Evolutionary conservation across 35 echinoderm and acorn worm species (phyloP), one percentile per base, ranked within the genome.

Genomic region (Lytechinus variegatus): DNA sequence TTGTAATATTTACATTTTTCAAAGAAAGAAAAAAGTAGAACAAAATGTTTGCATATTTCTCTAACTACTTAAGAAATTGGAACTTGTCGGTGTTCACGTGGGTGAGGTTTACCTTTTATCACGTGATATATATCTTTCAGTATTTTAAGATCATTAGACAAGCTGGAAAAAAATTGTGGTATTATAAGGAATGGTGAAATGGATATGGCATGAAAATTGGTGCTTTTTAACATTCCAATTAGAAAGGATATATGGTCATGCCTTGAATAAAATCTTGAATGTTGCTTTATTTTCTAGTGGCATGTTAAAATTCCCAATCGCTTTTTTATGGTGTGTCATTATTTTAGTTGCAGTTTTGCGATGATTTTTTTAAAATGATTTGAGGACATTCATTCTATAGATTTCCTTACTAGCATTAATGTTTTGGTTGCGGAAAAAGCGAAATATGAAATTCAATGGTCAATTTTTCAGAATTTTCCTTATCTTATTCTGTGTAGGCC

Each of bases 171-270:
- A n/a, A n/a, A 79, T 79, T 79, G 66, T n/a, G 66, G 16, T 79
- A n/a, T 79, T 24, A 24, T 24, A 79, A 79, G 66, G 21, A 79
- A 79, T 24, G 66, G n/a, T 24, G 61, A 71, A 21, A 13, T 13
- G 61, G 24, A 71, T 71, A 79, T 24, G 7, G 66, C 66, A 79
- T 24, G 6, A 79, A 24, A 7, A 7, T 79, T 79, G 16, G 24
- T 79, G 66, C 66, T 79, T 79, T 19, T 79, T 79, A 79, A 79
- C 66, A 79, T 79, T 79, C 66, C 66, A 79, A 79, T 79, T 79
- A 79, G n/a, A 79, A 19, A 19, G 19, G 16, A 24, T 79, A 79
- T 19, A 24, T 79, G n/a, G 56, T 58, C 14, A 24, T 79, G 14
- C 24, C 24, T 79, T 24, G 2, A 79, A 79, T 21, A 24, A 6